Evolutionary conservation across 2,888 invertebrate genomes (phyloP).

Genomic region (Epinotia ramella): DNA sequence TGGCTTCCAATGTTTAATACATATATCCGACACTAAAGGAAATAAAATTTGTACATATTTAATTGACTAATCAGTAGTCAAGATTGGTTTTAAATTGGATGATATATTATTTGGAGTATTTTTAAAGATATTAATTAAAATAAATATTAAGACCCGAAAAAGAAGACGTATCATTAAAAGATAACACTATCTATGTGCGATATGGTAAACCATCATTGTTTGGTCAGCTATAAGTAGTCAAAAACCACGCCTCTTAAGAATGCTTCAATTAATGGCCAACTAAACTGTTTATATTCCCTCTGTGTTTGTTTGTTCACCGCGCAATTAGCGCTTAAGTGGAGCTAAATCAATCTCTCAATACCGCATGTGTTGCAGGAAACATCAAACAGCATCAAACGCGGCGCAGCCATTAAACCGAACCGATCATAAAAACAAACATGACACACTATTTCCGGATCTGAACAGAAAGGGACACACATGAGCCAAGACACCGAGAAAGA

Average conservation of each 20-base stretch:
- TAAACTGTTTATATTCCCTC: constrained; percentile 30
- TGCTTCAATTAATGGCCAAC: constrained; percentile 26
- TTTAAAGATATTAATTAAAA: too few species aligned
- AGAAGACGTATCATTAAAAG: neutral
- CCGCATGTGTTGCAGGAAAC: constrained; percentile 77
- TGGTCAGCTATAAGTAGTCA: neutral
- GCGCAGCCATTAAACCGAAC: constrained; percentile 71
- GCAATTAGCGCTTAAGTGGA: constrained; percentile 43
- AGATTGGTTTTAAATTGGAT: too few species aligned
- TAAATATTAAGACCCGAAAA: too few species aligned
- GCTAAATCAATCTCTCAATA: constrained; percentile 49
- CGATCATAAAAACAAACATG: constrained; percentile 83
- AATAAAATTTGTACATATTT: too few species aligned
- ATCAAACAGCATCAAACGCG: constrained; percentile 68
- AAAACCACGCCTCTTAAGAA: constrained; percentile 17
- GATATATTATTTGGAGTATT: too few species aligned
- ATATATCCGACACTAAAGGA: too few species aligned
- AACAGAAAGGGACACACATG: constrained; percentile 70
- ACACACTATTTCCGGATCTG: constrained; percentile 69
- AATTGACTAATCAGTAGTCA: too few species aligned
- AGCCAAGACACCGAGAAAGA: constrained; percentile 61
- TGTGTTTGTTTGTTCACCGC: constrained; percentile 40
- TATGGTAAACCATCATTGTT: neutral
- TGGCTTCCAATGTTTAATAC: too few species aligned
- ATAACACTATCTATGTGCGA: neutral